phyloP scores from a whole-genome alignment of 1,140 invertebrate genomes.

The Leptinotarsa undecemlineata region DNA sequence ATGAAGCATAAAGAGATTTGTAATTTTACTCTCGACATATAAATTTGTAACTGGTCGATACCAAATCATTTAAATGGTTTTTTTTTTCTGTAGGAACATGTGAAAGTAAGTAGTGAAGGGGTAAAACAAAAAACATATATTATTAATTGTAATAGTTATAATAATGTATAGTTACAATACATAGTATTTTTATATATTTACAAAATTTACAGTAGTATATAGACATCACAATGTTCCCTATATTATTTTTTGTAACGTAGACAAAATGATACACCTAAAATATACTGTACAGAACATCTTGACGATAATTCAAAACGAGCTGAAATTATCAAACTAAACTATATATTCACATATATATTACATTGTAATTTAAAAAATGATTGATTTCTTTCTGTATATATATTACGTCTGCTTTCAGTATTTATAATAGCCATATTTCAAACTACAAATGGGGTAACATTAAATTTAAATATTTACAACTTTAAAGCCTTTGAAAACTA shows the following conservation, averaged over 20 bases:
- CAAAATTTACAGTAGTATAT: constrained; percentile 58
- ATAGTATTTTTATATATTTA: constrained; percentile 57
- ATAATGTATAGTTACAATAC: constrained; percentile 58
- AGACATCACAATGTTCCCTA: constrained; percentile 58
- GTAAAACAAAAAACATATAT: background rate
- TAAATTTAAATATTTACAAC: constrained; percentile 42
- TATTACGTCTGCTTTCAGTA: constrained; percentile 48
- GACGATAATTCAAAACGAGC: constrained; percentile 50
- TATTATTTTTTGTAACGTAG: constrained; percentile 54
- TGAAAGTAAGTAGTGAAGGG: background rate
- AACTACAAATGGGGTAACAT: constrained; percentile 51
- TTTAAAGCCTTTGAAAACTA: constrained; percentile 34
- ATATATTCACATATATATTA: constrained; percentile 55
- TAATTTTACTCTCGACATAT: too few species aligned
- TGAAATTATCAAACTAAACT: constrained; percentile 52
- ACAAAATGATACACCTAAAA: constrained; percentile 52
- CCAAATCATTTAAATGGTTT: too few species aligned
- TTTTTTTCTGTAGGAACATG: background rate
- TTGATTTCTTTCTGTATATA: constrained; percentile 52
- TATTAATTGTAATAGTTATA: constrained; percentile 56
- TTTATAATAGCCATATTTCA: constrained; percentile 51
- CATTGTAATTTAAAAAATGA: constrained; percentile 53
- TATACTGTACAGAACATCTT: constrained; percentile 57
- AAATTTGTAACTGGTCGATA: too few species aligned
- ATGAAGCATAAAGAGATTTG: too few species aligned